A percentile compares a stretch with the other conserved stretches of the same genome.
These are phyloP conservation scores for Melolontha melolontha DNA, from an alignment of 2,888 invertebrate genomes.

Conservation along the genomic window DNA sequence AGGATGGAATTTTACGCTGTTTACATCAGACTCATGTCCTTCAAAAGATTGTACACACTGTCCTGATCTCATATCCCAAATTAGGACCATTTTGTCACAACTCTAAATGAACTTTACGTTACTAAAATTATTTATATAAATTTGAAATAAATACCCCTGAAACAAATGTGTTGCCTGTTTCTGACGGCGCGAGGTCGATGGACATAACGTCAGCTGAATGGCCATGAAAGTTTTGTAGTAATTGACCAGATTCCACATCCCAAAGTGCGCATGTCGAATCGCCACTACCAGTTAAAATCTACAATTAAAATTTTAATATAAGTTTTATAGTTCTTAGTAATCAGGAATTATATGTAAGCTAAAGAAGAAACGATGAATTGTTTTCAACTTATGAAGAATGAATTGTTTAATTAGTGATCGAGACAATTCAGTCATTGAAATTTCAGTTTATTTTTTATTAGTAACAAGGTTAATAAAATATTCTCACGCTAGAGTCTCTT, in stretches of 20 bases:
- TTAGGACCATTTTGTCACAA: conserved; percentile 96
- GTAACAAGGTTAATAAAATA: too few relatives aligned
- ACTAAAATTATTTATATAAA: conserved; percentile 4
- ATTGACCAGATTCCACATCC: conserved; percentile 98
- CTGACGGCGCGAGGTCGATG: conserved; percentile 95
- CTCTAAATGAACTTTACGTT: conserved; percentile 70
- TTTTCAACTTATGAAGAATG: too few relatives aligned
- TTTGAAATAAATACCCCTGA: conserved; percentile 79
- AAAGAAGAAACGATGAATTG: too few relatives aligned
- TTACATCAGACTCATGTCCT: conserved; percentile 98
- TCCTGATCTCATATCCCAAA: conserved; percentile 99
- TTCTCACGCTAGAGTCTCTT: too few relatives aligned
- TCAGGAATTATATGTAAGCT: too few relatives aligned
- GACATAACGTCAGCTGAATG: conserved; percentile 98
- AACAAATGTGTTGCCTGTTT: conserved; percentile 97
- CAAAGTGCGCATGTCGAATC: conserved; percentile 97
- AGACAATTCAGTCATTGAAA: too few relatives aligned
- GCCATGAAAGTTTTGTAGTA: conserved; percentile 98
- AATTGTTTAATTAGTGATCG: too few relatives aligned
- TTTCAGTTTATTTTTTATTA: too few relatives aligned
- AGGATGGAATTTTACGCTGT: conserved; percentile 97
- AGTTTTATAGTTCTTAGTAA: too few relatives aligned
- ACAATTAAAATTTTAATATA: conserved; percentile 45
- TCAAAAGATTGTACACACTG: conserved; percentile 99
- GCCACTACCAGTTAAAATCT: conserved; percentile 93